Percentiles rank a stretch among this genome's conserved stretches.
phyloP scores from a whole-genome alignment of 2,888 invertebrate genomes.

The Isoperla grammatica region DNA sequence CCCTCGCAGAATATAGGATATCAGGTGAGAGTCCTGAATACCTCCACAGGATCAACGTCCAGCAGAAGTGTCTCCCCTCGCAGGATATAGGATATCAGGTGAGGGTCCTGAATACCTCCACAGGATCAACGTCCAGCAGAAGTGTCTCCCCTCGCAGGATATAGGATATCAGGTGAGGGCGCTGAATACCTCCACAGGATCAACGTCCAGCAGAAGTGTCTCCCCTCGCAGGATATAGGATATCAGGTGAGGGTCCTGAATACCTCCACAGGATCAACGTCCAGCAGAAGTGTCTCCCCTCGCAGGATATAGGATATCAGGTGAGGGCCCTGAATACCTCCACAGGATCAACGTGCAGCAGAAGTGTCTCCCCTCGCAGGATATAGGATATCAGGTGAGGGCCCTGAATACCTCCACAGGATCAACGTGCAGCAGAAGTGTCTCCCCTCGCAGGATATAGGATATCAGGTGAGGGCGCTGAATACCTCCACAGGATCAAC shows the following conservation, averaged over 20 bases:
- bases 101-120: conserved; percentile 83
- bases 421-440: conserved; percentile 79
- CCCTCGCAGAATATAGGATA: conserved; percentile 89
- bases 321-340: conserved; percentile 79
- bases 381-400: conserved; percentile 72
- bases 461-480: conserved; percentile 75
- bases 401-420: conserved; percentile 79
- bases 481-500: conserved; percentile 77
- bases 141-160: conserved; percentile 91
- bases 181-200: conserved; percentile 81
- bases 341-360: conserved; percentile 74
- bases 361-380: conserved; percentile 89
- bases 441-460: conserved; percentile 86
- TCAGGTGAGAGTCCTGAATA: conserved; percentile 75
- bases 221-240: conserved; percentile 86
- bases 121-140: conserved; percentile 72
- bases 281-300: conserved; percentile 82
- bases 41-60: conserved; percentile 71
- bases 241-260: conserved; percentile 76
- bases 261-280: conserved; percentile 77
- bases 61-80: conserved; percentile 84
- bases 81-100: conserved; percentile 76
- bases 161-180: conserved; percentile 73
- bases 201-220: conserved; percentile 73
- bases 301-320: conserved; percentile 80